Percentiles rank a stretch among this genome's conserved stretches.
Evolutionary conservation across 2,797 vertebrate species (phyloP).

Genomic region (Gymnothorax reevesii): DNA sequence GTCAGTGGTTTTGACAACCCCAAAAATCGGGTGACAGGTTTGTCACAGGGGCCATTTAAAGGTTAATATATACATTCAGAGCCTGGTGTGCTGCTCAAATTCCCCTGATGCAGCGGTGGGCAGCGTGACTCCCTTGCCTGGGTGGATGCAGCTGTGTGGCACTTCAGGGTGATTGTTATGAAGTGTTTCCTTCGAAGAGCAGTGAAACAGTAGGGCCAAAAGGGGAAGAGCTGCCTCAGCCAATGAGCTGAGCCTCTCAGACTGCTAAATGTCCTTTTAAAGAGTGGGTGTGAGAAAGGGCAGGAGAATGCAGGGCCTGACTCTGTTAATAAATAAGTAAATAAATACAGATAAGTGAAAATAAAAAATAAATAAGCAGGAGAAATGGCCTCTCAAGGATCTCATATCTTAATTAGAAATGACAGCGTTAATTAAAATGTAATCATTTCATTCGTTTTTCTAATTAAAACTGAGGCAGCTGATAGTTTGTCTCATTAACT

Average conservation of each 20-base stretch:
- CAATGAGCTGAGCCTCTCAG: background rate
- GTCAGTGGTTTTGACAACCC: no score
- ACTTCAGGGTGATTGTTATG: background rate
- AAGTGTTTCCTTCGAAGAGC: background rate
- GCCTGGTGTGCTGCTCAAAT: background rate
- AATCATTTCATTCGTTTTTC: constrained; percentile 77
- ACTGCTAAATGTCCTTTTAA: background rate
- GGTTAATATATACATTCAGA: constrained; percentile 15
- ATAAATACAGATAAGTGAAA: constrained; percentile 46
- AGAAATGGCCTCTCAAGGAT: constrained; percentile 65
- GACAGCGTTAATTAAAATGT: constrained; percentile 82
- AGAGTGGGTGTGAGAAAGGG: background rate
- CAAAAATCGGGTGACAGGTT: no score
- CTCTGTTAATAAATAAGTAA: constrained; percentile 48
- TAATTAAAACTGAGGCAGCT: constrained; percentile 76
- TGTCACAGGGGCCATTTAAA: no score
- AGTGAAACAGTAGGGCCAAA: background rate
- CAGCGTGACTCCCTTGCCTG: background rate
- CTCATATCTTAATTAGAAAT: constrained; percentile 80
- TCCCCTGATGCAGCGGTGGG: background rate
- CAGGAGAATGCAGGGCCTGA: constrained; percentile 20
- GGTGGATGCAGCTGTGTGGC: background rate
- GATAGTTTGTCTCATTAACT: constrained; percentile 83
- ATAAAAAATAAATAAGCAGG: constrained; percentile 45
- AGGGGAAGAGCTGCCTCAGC: background rate